Evolutionary conservation across 2,113 vertebrate genomes (phyloP).

Genomic region (Bubalus kerabau): DNA sequence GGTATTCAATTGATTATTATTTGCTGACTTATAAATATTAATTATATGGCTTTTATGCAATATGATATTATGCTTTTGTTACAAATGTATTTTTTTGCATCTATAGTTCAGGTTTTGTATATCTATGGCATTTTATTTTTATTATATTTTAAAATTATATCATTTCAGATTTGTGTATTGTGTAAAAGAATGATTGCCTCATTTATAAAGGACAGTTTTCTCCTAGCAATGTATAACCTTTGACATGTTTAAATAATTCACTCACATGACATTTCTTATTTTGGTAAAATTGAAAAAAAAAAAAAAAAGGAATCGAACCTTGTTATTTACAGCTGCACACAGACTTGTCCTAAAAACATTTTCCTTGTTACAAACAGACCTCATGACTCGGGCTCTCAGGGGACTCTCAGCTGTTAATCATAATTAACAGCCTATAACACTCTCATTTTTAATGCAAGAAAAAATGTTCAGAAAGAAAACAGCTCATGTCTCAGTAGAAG

Average conservation of each 20-base stretch:
- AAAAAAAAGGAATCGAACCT: not conserved
- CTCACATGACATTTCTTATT: not conserved
- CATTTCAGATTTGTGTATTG: not conserved
- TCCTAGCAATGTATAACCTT: not conserved
- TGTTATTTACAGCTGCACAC: not conserved
- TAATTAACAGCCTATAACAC: not conserved
- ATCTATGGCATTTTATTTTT: not conserved
- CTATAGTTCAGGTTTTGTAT: not conserved
- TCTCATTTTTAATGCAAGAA: not conserved
- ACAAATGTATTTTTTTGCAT: not conserved
- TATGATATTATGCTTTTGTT: not conserved
- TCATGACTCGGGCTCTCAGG: not conserved
- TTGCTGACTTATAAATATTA: not conserved
- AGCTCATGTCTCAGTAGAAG: not conserved
- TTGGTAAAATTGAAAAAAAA: not conserved
- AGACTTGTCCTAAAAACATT: not conserved
- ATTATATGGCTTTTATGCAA: not conserved
- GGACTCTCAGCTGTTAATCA: not conserved
- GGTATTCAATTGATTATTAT: not conserved
- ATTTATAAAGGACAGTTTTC: not conserved
- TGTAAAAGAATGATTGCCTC: not conserved
- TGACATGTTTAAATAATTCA: not conserved
- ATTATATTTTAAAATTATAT: not conserved
- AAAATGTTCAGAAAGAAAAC: not conserved
- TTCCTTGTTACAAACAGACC: not conserved